Percentiles rank a stretch among this genome's conserved stretches.
Evolutionary conservation across 2,888 invertebrate genomes (phyloP).

Genomic region (Erebia aethiops): DNA sequence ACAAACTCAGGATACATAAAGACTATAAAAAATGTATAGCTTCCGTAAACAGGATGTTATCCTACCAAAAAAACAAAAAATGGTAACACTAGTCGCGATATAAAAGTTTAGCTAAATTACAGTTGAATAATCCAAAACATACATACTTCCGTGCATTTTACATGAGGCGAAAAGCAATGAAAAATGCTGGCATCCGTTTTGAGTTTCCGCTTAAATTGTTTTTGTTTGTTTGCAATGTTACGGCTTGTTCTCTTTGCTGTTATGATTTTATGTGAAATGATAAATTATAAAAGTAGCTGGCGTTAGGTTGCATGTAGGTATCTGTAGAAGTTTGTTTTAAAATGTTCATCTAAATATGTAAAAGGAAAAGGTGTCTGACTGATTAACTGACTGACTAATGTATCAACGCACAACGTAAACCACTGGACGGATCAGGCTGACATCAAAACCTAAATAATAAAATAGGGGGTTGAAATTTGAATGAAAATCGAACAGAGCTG

Average conservation of each 20-base stretch:
- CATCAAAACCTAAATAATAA: no score
- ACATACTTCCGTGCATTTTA: constrained; percentile 27
- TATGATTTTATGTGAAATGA: not conserved
- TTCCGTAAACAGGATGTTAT: not conserved
- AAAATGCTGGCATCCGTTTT: constrained; percentile 14
- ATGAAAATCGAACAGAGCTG: no score
- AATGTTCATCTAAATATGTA: no score
- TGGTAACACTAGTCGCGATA: constrained; percentile 37
- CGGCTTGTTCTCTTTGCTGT: not conserved
- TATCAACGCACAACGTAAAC: no score
- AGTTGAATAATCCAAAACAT: constrained; percentile 36
- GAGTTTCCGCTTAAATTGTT: constrained; percentile 8
- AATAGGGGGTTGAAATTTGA: no score
- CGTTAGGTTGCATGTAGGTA: not conserved
- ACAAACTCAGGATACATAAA: not conserved
- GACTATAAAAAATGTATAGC: not conserved
- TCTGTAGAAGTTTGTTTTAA: not conserved
- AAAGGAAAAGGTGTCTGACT: no score
- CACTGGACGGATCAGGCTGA: no score
- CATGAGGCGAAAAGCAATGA: constrained; percentile 23
- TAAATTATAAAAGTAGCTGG: not conserved
- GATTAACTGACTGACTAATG: no score
- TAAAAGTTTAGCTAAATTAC: constrained; percentile 39
- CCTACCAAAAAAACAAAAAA: constrained; percentile 22
- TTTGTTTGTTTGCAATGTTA: constrained; percentile 9